Evolutionary conservation across 2,888 invertebrate species (phyloP), one percentile per base, ranked within the genome.

Genomic region (Chalcosyrphus nemorum): DNA sequence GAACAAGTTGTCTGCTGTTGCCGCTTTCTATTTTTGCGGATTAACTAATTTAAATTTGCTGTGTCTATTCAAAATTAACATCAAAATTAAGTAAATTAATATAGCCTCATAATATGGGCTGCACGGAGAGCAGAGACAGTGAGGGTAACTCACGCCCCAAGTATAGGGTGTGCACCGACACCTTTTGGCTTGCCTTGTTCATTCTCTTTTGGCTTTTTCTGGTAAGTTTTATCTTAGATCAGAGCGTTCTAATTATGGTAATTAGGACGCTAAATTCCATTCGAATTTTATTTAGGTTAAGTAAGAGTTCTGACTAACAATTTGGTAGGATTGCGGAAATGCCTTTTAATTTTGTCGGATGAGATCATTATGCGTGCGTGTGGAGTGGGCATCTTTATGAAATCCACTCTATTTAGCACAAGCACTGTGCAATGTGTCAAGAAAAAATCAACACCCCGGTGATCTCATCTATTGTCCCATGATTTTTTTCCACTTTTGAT

Each of bases 201-300:
- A 93, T 96, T 86, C 89, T 95, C 68, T 97, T 97, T 92, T 96
- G 96, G 96, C 94, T 95, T 89, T 92, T 96, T 87, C 95, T 97
- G 97, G 97, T 97, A 93, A 92, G 92, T 89, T 50, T 4, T 38
- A 35, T 9, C 27, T 32, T 35, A 7, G 11, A 0, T 3, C 11
- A n/a, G n/a, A n/a, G 27, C 13, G 1, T 59, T n/a, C 19, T 66
- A 45, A 47, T 57, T 41, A 52, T 70, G 45, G 21, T 74, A 65
- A 68, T 74, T 56, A 32, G n/a, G 21, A 35, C 2, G 15, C 29
- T 3, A 4, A 59, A 41, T 71, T 52, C 27, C 72, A 78, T 78
- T 78, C 2, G 3, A 59, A 41, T 71, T 52, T 19, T 78, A 78
- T 78, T 78, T 72, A 56, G 66, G 47, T 50, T 66, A 72, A 82